These are phyloP conservation scores for Campoletis raptor DNA, from an alignment of 2,888 invertebrate species.

Conservation along the genomic window DNA sequence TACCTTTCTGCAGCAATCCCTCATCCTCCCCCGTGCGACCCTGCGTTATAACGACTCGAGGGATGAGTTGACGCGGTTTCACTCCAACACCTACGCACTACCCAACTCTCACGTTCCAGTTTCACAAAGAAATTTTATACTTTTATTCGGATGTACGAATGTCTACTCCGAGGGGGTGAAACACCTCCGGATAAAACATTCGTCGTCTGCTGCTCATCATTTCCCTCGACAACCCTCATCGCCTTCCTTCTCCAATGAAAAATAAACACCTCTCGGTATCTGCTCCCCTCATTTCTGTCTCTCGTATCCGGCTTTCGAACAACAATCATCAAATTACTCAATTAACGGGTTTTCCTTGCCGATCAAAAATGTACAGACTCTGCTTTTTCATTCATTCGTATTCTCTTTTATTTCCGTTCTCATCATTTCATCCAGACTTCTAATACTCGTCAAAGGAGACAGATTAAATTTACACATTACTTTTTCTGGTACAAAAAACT, in stretches of 20 bases:
- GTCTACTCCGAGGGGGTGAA: slow-evolving; percentile 33
- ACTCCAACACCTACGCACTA: slow-evolving; percentile 43
- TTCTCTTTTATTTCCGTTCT: not conserved
- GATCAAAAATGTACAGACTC: not conserved
- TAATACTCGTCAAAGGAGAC: too few relatives aligned
- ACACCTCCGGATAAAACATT: slow-evolving; percentile 50
- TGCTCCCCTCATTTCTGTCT: not conserved
- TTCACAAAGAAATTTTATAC: slow-evolving; percentile 33
- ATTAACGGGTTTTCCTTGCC: not conserved
- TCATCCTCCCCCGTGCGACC: not conserved
- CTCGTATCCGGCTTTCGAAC: not conserved
- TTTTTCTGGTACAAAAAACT: too few relatives aligned
- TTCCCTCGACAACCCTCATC: slow-evolving; percentile 6
- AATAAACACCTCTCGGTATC: not conserved
- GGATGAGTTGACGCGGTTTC: slow-evolving; percentile 51
- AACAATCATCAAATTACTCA: slow-evolving; percentile 1
- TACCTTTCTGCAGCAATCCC: slow-evolving; percentile 7
- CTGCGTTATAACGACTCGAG: slow-evolving; percentile 4
- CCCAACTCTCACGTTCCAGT: slow-evolving; percentile 50
- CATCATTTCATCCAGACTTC: too few relatives aligned
- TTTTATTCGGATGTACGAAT: not conserved
- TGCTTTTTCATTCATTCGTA: not conserved
- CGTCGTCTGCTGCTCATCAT: slow-evolving; percentile 21
- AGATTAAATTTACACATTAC: too few relatives aligned
- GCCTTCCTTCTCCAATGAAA: slow-evolving; percentile 24